A percentile compares a stretch with the other conserved stretches of the same genome.
Conservation (phyloP, 2,888 invertebrate genomes). For the Bugulina stolonifera region DNA sequence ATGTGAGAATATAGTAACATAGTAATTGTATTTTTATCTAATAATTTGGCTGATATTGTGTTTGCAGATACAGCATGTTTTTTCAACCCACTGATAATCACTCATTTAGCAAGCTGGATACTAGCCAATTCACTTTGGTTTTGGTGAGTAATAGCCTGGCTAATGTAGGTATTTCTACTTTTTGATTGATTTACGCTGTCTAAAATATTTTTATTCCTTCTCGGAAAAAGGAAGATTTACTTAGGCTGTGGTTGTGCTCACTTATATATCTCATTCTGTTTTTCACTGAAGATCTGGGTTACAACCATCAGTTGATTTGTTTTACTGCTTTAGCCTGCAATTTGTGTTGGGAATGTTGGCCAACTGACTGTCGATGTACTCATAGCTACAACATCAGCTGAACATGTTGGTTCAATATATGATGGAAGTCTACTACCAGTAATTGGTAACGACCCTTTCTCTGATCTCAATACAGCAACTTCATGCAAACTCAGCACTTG, state of each 20-base stretch:
- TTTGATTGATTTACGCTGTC: no score
- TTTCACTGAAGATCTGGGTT: no score
- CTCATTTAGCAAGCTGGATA: not conserved
- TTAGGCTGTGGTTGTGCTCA: no score
- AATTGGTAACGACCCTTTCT: slow-evolving; percentile 70
- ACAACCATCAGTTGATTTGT: no score
- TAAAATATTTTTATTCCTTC: no score
- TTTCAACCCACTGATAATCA: not conserved
- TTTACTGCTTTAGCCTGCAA: slow-evolving; percentile 63
- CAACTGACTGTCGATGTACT: slow-evolving; percentile 78
- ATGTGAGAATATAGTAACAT: no score
- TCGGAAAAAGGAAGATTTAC: no score
- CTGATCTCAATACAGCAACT: slow-evolving; percentile 40
- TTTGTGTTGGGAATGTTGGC: slow-evolving; percentile 87
- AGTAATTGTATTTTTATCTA: no score
- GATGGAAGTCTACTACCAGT: slow-evolving; percentile 72
- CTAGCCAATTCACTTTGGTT: not conserved
- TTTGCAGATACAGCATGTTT: not conserved
- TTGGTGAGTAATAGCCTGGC: not conserved
- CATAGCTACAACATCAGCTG: slow-evolving; percentile 64
- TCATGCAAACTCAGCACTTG: slow-evolving; percentile 39
- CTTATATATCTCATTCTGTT: no score
- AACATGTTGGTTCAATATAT: slow-evolving; percentile 67
- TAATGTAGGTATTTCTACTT: no score
- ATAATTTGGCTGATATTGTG: no score